Conservation (phyloP, 2,888 invertebrate species). For the Cryptosula pallasiana region DNA sequence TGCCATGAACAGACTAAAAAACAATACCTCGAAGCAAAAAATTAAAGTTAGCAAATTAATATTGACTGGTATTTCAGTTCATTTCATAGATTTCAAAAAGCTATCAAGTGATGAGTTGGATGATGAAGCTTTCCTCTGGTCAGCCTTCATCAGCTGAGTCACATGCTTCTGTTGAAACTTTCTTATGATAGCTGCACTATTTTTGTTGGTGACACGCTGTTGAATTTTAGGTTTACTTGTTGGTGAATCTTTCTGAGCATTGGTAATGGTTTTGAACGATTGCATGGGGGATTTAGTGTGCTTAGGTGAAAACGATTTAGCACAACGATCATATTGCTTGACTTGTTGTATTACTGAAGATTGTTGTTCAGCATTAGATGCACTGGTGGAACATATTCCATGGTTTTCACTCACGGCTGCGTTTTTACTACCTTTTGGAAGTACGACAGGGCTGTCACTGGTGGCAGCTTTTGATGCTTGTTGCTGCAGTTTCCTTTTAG, state of each 20-base stretch:
- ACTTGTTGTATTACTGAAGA: too few species aligned
- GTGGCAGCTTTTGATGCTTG: background rate
- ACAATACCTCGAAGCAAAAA: background rate
- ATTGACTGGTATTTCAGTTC: background rate
- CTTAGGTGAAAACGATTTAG: background rate
- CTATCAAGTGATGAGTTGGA: background rate
- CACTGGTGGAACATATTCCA: background rate
- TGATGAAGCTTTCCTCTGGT: background rate
- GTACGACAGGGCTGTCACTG: background rate
- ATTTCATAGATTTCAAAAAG: slow-evolving; percentile 7
- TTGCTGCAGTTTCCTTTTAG: background rate
- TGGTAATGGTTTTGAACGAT: background rate
- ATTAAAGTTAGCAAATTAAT: too few species aligned
- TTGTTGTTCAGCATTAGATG: background rate
- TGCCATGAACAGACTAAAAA: background rate
- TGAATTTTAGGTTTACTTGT: background rate
- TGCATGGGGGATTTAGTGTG: slow-evolving; percentile 6
- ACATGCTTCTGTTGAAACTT: slow-evolving; percentile 12
- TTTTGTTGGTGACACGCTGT: background rate
- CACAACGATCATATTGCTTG: too few species aligned
- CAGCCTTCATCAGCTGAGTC: background rate
- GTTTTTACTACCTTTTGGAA: background rate
- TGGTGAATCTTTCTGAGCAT: too few species aligned
- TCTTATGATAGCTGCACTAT: background rate
- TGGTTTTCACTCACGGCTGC: background rate